These are phyloP conservation scores for Corythoichthys intestinalis DNA, from an alignment of 2,113 vertebrate genomes.

Conservation along the genomic window DNA sequence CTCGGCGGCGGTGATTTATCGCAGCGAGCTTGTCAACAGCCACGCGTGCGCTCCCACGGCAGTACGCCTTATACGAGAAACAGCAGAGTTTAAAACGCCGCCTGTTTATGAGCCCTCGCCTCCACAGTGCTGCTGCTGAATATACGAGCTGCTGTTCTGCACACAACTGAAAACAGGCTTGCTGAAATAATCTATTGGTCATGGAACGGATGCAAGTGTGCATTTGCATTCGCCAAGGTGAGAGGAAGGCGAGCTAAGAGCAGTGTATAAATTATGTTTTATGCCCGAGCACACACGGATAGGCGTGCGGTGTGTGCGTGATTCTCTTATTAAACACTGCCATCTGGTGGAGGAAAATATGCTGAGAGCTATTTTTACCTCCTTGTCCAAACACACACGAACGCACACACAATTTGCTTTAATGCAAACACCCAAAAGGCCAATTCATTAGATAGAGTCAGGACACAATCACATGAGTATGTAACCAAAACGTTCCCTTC, in stretches of 20 bases:
- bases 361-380: neutral
- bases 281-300: slow-evolving; percentile 14
- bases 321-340: slow-evolving; percentile 33
- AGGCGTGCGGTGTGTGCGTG: slow-evolving; percentile 1
- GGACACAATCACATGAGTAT: too few species aligned
- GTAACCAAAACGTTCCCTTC: neutral
- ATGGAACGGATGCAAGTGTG: slow-evolving; percentile 53
- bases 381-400: neutral
- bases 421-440: too few species aligned
- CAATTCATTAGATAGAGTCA: too few species aligned
- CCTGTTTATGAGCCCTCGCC: slow-evolving; percentile 48
- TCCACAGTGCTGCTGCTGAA: slow-evolving; percentile 24
- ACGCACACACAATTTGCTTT: neutral
- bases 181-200: slow-evolving; percentile 42
- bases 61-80: slow-evolving; percentile 44
- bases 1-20: slow-evolving; percentile 64
- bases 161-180: slow-evolving; percentile 24
- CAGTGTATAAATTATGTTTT: slow-evolving; percentile 30
- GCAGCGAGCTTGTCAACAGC: slow-evolving; percentile 58
- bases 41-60: slow-evolving; percentile 48
- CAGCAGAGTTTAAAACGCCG: slow-evolving; percentile 48
- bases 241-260: slow-evolving; percentile 26
- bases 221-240: slow-evolving; percentile 48
- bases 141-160: slow-evolving; percentile 36
- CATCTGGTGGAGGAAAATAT: slow-evolving; percentile 46